Evolutionary conservation across 2,797 vertebrate genomes (phyloP), one percentile per base, ranked within the genome.

Genomic region (Pteronotus mesoamericanus): DNA sequence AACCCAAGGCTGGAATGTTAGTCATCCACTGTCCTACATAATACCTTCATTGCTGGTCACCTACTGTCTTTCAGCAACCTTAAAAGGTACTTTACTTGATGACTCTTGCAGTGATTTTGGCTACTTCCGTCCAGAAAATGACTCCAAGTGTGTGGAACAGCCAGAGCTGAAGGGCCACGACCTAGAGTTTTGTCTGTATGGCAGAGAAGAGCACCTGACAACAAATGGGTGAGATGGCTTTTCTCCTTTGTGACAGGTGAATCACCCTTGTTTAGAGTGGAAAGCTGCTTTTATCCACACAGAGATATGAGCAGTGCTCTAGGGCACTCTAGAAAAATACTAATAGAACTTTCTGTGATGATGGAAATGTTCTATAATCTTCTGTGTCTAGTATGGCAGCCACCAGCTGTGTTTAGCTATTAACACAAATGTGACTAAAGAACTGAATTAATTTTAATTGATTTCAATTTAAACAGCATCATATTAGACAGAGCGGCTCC

Each of bases 91-190:
- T 22, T 93, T 95, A 24, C 95, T 79, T 97, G 75, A 72, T 96
- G 61, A 83, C 79, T 96, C 82, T 97, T 89, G 3, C 98, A 99
- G 99, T 94, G 99, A 99, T 97, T 99, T 99, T 96, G 99, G 99
- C 89, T 99, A 99, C 97, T 99, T 99, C 97, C 99, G 99, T 66
- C 98, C 99, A 9, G 99, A 99, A 97, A 99, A 99, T 97, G 99
- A 99, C 79, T 99, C 99, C 0, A 98, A 97, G 57, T 99, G 99
- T 95, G 97, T 99, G 96, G 99, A 99, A 97, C 99, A 99, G 98
- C 98, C 98, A 0, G 99, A 99, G 92, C 98, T 99, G 93, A 98
- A 98, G 94, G 99, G 99, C n/a, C 99, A 99, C 2, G 99, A 99
- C 80, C 97, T 99, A 59, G 99, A 99, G 96, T 99, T 99, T 95